These are phyloP conservation scores for Sminthurides aquaticus DNA, from an alignment of 2,888 invertebrate species.

Conservation along the genomic window DNA sequence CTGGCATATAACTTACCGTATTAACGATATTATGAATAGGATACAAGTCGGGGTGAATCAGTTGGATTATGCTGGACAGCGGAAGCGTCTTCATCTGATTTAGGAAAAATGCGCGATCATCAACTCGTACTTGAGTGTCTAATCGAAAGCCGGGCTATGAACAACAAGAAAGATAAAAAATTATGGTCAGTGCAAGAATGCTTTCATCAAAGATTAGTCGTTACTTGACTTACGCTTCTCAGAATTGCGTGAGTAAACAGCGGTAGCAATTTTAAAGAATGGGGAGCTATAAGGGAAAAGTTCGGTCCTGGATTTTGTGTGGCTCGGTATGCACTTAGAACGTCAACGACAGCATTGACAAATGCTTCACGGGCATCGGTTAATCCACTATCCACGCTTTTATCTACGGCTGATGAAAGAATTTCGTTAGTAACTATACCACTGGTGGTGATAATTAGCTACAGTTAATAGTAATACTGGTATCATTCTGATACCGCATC, in stretches of 20 bases:
- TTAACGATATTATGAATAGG: slow-evolving; percentile 68
- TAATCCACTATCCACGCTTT: slow-evolving; percentile 74
- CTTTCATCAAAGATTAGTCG: slow-evolving; percentile 5
- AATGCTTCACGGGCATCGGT: slow-evolving; percentile 93
- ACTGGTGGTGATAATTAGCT: too few relatives aligned
- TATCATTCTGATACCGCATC: too few relatives aligned
- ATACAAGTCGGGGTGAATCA: slow-evolving; percentile 86
- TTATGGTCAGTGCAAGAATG: slow-evolving; percentile 21
- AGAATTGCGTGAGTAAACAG: slow-evolving; percentile 80
- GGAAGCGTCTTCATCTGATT: slow-evolving; percentile 86
- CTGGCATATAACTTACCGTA: slow-evolving; percentile 45
- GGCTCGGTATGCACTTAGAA: slow-evolving; percentile 65
- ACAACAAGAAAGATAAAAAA: slow-evolving; percentile 25
- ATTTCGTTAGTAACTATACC: too few relatives aligned
- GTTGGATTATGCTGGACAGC: slow-evolving; percentile 67
- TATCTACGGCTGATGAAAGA: slow-evolving; percentile 67
- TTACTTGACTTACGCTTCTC: slow-evolving; percentile 61
- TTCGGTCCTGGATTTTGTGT: slow-evolving; percentile 50
- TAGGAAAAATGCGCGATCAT: slow-evolving; percentile 90
- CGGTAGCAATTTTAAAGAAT: slow-evolving; percentile 72
- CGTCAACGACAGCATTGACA: slow-evolving; percentile 89
- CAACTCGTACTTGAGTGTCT: slow-evolving; percentile 78
- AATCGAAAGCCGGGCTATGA: slow-evolving; percentile 76
- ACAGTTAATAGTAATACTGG: too few relatives aligned
- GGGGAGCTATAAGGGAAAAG: slow-evolving; percentile 63